Percentiles rank a stretch among this genome's conserved stretches.
phyloP scores from a whole-genome alignment of 2,113 vertebrate genomes.

The Limanda limanda region DNA sequence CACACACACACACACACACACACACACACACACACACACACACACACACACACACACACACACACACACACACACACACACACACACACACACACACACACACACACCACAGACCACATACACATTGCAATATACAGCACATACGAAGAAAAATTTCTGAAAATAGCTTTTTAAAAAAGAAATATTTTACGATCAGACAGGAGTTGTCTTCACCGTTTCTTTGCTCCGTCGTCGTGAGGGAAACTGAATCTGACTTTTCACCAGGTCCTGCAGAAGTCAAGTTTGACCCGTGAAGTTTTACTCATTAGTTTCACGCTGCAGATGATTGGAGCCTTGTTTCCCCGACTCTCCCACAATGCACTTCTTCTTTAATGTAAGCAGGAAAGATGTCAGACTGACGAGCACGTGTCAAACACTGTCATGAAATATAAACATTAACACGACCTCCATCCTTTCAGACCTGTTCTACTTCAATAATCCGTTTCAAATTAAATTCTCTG shows the following conservation, averaged over 20 bases:
- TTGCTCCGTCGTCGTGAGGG: neutral
- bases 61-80: too few relatives aligned
- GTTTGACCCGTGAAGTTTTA: neutral
- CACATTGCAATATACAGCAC: conserved; percentile 68
- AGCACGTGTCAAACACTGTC: too few relatives aligned
- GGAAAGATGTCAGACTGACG: too few relatives aligned
- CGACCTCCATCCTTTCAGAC: too few relatives aligned
- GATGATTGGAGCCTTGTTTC: neutral
- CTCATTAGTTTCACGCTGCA: neutral
- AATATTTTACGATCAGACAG: conserved; percentile 52
- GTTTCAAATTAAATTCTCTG: too few relatives aligned
- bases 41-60: too few relatives aligned
- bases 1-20: conserved; percentile 73
- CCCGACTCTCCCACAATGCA: neutral
- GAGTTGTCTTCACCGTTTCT: conserved; percentile 32
- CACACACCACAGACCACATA: conserved; percentile 68
- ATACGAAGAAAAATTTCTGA: conserved; percentile 68
- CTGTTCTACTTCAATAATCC: too few relatives aligned
- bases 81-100: conserved; percentile 61
- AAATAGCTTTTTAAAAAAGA: conserved; percentile 50
- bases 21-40: conserved; percentile 60
- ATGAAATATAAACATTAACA: too few relatives aligned
- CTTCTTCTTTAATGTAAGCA: neutral
- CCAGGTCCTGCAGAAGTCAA: too few relatives aligned
- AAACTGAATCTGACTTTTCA: too few relatives aligned